Conservation (phyloP, 2,113 vertebrate genomes). For the Pristiophorus japonicus region DNA sequence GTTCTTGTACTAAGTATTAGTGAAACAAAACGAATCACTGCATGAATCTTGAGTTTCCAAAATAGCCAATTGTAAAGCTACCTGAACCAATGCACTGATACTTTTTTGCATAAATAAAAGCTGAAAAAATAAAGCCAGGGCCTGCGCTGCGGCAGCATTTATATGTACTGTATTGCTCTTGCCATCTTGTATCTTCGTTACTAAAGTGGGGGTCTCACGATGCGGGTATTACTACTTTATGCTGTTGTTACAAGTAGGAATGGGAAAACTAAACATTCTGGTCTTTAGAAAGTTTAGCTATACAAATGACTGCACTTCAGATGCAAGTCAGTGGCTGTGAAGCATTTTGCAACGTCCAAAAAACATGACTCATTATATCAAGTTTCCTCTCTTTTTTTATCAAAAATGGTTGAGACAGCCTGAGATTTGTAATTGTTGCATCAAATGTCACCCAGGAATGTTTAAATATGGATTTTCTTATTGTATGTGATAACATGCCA, state of each 20-base stretch:
- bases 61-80: not conserved
- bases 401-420: not conserved
- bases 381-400: not conserved
- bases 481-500: no score
- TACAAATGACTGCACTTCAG: no score
- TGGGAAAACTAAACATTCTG: not conserved
- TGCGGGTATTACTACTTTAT: not conserved
- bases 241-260: not conserved
- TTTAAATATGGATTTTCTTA: not conserved
- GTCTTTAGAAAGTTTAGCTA: not conserved
- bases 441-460: not conserved
- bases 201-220: not conserved
- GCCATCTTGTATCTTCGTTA: not conserved
- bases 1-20: not conserved
- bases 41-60: not conserved
- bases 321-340: not conserved
- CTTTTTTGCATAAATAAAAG: not conserved
- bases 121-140: no score
- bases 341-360: not conserved
- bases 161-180: not conserved
- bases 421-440: conserved; percentile 1
- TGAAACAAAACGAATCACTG: conserved; percentile 5
- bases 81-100: not conserved
- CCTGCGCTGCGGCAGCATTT: not conserved
- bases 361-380: not conserved